Evolutionary conservation across 2,888 invertebrate genomes (phyloP).

Genomic region (Galerucella calmariensis): DNA sequence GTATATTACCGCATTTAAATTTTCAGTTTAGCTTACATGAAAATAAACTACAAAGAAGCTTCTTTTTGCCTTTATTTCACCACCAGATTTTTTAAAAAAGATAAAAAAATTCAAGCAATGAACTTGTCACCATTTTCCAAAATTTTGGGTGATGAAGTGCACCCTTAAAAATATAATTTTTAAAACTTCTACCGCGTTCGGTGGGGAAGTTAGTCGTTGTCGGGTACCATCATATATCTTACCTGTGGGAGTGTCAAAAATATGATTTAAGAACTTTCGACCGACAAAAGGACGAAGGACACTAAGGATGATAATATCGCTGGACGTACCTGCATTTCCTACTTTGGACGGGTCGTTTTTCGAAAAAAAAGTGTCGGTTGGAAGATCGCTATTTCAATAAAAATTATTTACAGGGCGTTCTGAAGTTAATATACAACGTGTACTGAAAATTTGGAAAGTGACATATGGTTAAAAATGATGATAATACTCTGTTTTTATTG

Average conservation of each 20-base stretch:
- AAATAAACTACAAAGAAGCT: too few relatives aligned
- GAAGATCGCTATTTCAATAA: not conserved
- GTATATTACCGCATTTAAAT: too few relatives aligned
- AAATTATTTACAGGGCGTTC: not conserved
- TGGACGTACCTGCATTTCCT: not conserved
- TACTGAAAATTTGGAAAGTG: too few relatives aligned
- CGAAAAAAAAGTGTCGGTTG: not conserved
- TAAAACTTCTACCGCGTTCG: not conserved
- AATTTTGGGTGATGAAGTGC: conserved; percentile 8
- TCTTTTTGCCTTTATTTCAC: too few relatives aligned
- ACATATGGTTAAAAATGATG: too few relatives aligned
- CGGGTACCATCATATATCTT: conserved; percentile 27
- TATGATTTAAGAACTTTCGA: conserved; percentile 34
- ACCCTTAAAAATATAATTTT: conserved; percentile 11
- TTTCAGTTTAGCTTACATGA: too few relatives aligned
- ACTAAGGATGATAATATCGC: conserved; percentile 5
- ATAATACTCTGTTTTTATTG: too few relatives aligned
- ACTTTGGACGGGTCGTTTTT: not conserved
- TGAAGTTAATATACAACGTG: not conserved
- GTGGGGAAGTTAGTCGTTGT: not conserved
- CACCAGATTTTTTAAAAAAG: too few relatives aligned
- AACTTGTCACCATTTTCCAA: conserved; percentile 7
- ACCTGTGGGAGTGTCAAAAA: conserved; percentile 38
- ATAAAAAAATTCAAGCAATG: conserved; percentile 1
- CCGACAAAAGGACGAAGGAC: conserved; percentile 26